phyloP scores from a whole-genome alignment of 2,888 invertebrate species.

The Phrixothrix hirtus region DNA sequence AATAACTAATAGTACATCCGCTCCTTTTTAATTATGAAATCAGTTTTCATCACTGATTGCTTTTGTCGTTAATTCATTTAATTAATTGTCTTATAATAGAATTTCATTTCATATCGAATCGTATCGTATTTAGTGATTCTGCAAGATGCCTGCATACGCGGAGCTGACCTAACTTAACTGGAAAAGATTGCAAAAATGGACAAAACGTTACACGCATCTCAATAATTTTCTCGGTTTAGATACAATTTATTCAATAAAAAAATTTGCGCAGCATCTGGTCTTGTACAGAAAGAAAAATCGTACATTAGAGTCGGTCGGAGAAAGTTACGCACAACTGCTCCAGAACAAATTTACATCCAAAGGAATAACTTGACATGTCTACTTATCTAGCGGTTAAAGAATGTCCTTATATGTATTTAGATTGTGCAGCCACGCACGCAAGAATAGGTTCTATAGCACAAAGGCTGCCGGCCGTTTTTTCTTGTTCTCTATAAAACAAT shows the following conservation, averaged over 20 bases:
- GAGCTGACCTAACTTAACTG: conserved; percentile 14
- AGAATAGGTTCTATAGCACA: conserved; percentile 53
- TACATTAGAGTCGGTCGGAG: conserved; percentile 26
- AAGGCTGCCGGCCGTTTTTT: conserved; percentile 54
- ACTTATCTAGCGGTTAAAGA: conserved; percentile 55
- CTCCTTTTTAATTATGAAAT: neutral
- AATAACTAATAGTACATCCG: conserved; percentile 7
- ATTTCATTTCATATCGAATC: neutral
- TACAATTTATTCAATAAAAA: conserved; percentile 4
- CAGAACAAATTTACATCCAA: conserved; percentile 57
- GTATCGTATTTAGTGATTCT: conserved; percentile 2
- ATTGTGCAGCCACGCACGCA: conserved; percentile 53
- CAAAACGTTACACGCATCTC: conserved; percentile 9
- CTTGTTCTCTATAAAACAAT: conserved; percentile 53
- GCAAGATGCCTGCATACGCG: conserved; percentile 11
- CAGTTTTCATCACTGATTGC: neutral
- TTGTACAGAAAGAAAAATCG: conserved; percentile 13
- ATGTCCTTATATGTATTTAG: conserved; percentile 56
- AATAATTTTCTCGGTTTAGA: conserved; percentile 12
- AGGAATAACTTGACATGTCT: conserved; percentile 56
- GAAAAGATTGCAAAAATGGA: conserved; percentile 16
- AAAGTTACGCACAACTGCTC: conserved; percentile 51
- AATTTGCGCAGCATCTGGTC: conserved; percentile 7
- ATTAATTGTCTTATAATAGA: too few species aligned
- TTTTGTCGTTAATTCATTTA: too few species aligned